Base-by-base conservation (phyloP, 2,888 invertebrate species). In the Diogma glabrata region DNA sequence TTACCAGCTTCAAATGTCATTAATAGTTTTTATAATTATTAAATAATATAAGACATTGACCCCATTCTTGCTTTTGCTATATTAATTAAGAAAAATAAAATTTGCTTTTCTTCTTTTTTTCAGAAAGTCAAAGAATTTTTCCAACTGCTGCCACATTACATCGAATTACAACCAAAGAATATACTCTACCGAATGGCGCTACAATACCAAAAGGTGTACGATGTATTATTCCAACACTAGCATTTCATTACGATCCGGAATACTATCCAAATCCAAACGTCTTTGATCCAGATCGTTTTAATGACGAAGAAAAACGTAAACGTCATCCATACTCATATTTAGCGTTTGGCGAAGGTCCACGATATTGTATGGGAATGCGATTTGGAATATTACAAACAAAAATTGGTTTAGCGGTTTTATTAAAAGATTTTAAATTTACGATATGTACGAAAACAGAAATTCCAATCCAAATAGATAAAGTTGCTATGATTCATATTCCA, bases 261-360 rank as follows among this genome's bases (percentile, higher is more conserved):
- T 43, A 43, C 9, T 43, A 43, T 12, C 43, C 43, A 22, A 57
- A 69, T 24, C 67, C 69, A 14, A 56, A 62, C 24, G 59, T 56
- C 40, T 70, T 64, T 55, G 61, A 67, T 53, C 69, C 69, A 2
- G 65, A 67, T 47, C 57, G 67, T 46, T 70, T 69, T 57, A 57
- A 48, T 5, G 54, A 58, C 0, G 60, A 61, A 47, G 58, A 59
- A 26, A 59, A 60, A 50, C 26, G 51, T 4, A 57, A 59, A 33
- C 56, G 60, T 17, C 55, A 58, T 49, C 56, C 60, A 4, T 63
- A 56, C 51, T 49, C 61, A 3, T 65, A 58, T 52, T 50, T 65
- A 36, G 64, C 65, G 6, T 66, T 64, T 50, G 66, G 65, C 10
- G 64, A 63, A 36, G 65, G 66, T 6, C 65, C 64, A 0, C 55